A percentile compares a stretch with the other conserved stretches of the same genome.
Conservation (phyloP, 2,797 vertebrate genomes). For the Rachycentron canadum region DNA sequence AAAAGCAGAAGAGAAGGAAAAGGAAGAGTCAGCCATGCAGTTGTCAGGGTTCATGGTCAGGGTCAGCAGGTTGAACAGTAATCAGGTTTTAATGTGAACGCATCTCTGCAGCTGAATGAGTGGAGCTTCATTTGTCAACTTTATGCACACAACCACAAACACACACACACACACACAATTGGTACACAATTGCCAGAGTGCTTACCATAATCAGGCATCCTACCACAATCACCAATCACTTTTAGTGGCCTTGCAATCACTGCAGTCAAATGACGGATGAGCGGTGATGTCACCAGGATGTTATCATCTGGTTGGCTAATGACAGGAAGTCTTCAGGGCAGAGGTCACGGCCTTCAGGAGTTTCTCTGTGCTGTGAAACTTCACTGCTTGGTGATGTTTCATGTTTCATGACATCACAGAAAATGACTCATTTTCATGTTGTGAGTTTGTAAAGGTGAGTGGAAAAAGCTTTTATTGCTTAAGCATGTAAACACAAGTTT, state of each 20-base stretch:
- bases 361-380: neutral
- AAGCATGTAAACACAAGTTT: neutral
- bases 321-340: conserved; percentile 67
- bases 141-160: conserved; percentile 38
- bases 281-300: conserved; percentile 79
- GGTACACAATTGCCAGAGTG: conserved; percentile 36
- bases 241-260: conserved; percentile 77
- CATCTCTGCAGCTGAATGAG: conserved; percentile 58
- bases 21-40: conserved; percentile 38
- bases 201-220: conserved; percentile 69
- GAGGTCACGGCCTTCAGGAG: conserved; percentile 47
- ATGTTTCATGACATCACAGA: neutral
- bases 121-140: conserved; percentile 45
- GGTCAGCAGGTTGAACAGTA: conserved; percentile 68
- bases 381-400: neutral
- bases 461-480: too few species aligned
- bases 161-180: conserved; percentile 36
- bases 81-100: conserved; percentile 72
- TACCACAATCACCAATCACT: conserved; percentile 75
- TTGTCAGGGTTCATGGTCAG: conserved; percentile 66
- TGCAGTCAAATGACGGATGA: conserved; percentile 45
- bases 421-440: neutral
- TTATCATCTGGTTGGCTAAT: conserved; percentile 75
- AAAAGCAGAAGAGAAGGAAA: conserved; percentile 2
- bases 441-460: neutral